Evolutionary conservation across 2,888 invertebrate genomes (phyloP).

Genomic region (Smittia sp.): DNA sequence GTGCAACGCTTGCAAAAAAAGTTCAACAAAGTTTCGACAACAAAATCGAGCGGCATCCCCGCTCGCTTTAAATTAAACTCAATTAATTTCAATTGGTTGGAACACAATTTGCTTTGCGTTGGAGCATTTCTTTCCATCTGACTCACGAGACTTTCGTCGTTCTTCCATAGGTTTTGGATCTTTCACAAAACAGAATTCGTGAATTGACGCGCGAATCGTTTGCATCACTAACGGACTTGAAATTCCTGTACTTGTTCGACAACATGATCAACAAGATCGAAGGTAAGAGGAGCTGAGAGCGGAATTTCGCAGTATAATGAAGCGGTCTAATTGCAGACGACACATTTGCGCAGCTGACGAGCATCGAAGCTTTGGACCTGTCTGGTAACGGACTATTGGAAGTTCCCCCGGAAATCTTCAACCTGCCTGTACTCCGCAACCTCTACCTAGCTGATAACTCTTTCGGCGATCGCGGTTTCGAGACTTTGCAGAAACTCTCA

Average conservation of each 20-base stretch:
- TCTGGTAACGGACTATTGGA: conserved; percentile 52
- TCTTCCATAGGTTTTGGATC: conserved; percentile 50
- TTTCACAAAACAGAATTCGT: conserved; percentile 52
- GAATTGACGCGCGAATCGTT: conserved; percentile 51
- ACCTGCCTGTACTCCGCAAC: conserved; percentile 61
- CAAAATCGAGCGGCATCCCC: neutral
- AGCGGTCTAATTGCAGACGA: conserved; percentile 52
- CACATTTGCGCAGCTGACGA: conserved; percentile 50
- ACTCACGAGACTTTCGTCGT: neutral
- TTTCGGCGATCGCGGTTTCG: conserved; percentile 53
- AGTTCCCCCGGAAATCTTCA: conserved; percentile 54
- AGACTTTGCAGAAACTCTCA: conserved; percentile 48
- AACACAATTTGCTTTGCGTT: neutral
- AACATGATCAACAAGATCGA: conserved; percentile 54
- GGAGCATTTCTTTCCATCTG: neutral
- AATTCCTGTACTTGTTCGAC: conserved; percentile 52
- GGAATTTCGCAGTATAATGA: too few relatives aligned
- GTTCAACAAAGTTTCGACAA: neutral
- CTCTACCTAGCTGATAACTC: conserved; percentile 60
- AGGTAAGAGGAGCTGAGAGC: too few relatives aligned
- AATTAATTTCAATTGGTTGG: conserved; percentile 40
- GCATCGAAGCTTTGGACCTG: conserved; percentile 53
- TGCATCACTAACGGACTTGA: conserved; percentile 48
- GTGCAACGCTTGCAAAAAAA: neutral
- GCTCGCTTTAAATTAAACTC: conserved; percentile 33